Evolutionary conservation across 2,888 invertebrate species (phyloP).

Genomic region (Pandemis heparana): DNA sequence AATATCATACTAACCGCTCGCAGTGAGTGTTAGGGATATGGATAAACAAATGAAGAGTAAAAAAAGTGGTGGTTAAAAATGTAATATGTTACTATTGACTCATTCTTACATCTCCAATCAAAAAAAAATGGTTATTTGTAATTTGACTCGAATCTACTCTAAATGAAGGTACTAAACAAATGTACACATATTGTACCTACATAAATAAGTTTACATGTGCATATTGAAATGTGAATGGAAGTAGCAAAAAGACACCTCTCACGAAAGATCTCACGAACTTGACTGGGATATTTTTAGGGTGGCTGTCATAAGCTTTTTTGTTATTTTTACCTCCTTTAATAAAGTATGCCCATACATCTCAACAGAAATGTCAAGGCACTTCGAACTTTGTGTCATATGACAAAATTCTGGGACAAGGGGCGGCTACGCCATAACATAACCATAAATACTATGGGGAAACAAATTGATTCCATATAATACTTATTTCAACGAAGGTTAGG

Average conservation of each 20-base stretch:
- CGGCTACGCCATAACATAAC: background rate
- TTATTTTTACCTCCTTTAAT: conserved; percentile 10
- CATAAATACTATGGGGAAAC: conserved; percentile 13
- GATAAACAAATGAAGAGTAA: too few species aligned
- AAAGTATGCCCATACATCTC: conserved; percentile 8
- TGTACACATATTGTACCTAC: too few species aligned
- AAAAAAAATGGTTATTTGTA: too few species aligned
- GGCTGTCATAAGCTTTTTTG: background rate
- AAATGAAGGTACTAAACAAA: too few species aligned
- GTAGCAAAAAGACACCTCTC: background rate
- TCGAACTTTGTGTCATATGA: conserved; percentile 24
- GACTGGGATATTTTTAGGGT: background rate
- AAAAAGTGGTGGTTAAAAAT: too few species aligned
- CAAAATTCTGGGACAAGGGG: conserved; percentile 21
- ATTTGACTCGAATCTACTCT: too few species aligned
- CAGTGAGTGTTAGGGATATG: too few species aligned
- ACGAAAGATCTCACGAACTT: background rate
- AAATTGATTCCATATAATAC: conserved; percentile 24
- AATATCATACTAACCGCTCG: conserved; percentile 47
- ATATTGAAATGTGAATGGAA: background rate
- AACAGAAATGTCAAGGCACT: conserved; percentile 6
- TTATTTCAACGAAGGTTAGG: background rate
- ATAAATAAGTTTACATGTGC: too few species aligned
- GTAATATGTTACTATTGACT: too few species aligned
- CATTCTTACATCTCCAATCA: too few species aligned